Base-by-base conservation (phyloP, 2,888 invertebrate species). In the Phytoseiulus persimilis region DNA sequence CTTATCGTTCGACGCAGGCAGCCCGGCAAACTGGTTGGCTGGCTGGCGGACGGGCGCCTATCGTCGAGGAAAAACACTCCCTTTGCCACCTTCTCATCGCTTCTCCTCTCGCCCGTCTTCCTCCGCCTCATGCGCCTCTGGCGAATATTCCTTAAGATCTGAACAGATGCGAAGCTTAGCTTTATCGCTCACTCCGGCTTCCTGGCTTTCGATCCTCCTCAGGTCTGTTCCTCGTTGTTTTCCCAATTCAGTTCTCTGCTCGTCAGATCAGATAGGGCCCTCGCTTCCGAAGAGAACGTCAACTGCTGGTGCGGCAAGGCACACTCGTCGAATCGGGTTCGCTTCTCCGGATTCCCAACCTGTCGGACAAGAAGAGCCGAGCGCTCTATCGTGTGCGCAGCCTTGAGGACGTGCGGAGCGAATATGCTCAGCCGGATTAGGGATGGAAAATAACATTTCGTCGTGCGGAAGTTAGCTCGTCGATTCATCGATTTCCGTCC, bases 1-100 rank as follows among this genome's bases (percentile, higher is more conserved):
- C 65, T 65, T 65, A 65, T 65, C 65, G 65, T 65, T 65, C 65
- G 65, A 65, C 65, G 65, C 65, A 65, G 65, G 65, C 65, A 65
- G 65, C 28, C 39, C 39, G 28, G 65, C 14, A 28, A 65, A 65
- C 65, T 14, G 65, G 65, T 65, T 23, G 65, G 65, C 14, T 14
- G 23, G 65, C 65, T 14, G 65, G 23, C 65, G 2, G 65, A 14
- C 65, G 65, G 65, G 65, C 65, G 14, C 65, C 65, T 65, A 65
- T 65, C 65, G 65, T 65, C 65, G 65, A 28, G 65, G 14, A 65
- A 65, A 65, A 65, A 65, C 65, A 65, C 65, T 65, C 28, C 65
- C 9, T 18, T 28, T 23, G 65, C 65, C 65, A 65, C 65, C 65
- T 65, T 65, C 65, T 65, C 65, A 6, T 65, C 28, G 65, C 5